Percentiles rank a stretch among this genome's conserved stretches.
These are phyloP conservation scores for Phocoena sinus DNA, from an alignment of 2,113 vertebrate genomes.

Conservation along the genomic window DNA sequence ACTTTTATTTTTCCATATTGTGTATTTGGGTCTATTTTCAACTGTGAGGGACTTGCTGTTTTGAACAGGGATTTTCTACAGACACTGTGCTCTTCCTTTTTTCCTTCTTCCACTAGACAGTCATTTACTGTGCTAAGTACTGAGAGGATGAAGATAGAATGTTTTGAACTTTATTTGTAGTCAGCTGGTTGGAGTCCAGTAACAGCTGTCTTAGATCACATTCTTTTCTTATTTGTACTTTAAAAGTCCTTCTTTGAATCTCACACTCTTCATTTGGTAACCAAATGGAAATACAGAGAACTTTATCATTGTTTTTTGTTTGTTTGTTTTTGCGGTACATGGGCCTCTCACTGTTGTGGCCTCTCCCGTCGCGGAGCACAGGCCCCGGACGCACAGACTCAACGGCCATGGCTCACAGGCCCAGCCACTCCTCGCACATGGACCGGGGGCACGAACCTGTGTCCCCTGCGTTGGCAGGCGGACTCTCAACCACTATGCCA, in stretches of 20 bases:
- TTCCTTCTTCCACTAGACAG: neutral
- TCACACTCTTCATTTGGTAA: neutral
- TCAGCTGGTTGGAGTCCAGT: neutral
- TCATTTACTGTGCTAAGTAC: neutral
- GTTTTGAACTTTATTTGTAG: neutral
- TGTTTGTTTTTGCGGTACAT: no score
- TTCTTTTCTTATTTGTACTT: constrained; percentile 2
- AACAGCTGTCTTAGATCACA: neutral
- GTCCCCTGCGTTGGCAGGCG: no score
- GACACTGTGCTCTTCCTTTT: neutral
- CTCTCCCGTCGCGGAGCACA: no score
- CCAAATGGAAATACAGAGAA: neutral
- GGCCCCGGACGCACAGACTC: no score
- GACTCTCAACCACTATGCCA: no score
- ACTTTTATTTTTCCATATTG: neutral
- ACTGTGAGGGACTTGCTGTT: neutral
- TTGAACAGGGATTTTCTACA: neutral
- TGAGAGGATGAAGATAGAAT: neutral
- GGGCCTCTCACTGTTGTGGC: no score
- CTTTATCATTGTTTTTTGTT: neutral
- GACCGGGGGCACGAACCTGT: no score
- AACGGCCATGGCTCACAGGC: no score
- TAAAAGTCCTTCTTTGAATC: neutral
- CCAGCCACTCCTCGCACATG: no score
- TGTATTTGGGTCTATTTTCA: neutral